These are phyloP conservation scores for Druceiella hillmani DNA, from an alignment of 2,888 invertebrate genomes.

Conservation along the genomic window DNA sequence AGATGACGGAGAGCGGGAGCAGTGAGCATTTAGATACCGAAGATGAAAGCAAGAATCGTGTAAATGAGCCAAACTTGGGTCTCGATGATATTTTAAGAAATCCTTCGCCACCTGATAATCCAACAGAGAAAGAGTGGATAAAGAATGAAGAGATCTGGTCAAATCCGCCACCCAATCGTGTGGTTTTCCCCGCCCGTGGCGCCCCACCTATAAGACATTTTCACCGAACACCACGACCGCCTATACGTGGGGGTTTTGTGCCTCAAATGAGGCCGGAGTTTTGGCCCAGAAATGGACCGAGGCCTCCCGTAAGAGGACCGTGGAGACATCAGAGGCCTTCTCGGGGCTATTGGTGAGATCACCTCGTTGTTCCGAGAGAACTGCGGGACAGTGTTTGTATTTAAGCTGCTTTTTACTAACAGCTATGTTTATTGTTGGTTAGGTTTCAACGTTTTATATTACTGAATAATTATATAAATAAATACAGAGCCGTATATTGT, in stretches of 20 bases:
- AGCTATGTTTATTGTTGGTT: too few species aligned
- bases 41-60: slow-evolving; percentile 31
- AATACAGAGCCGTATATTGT: too few species aligned
- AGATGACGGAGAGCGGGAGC: slow-evolving; percentile 25
- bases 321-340: slow-evolving; percentile 36
- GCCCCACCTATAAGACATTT: too few species aligned
- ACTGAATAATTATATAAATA: too few species aligned
- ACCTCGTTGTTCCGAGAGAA: too few species aligned
- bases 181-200: too few species aligned
- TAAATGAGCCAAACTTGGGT: slow-evolving; percentile 25
- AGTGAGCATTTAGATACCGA: too few species aligned
- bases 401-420: too few species aligned
- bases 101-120: slow-evolving; percentile 27
- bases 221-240: slow-evolving; percentile 41
- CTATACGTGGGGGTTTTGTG: slow-evolving; percentile 31
- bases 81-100: slow-evolving; percentile 13
- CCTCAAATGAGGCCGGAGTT: slow-evolving; percentile 29
- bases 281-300: slow-evolving; percentile 38
- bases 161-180: slow-evolving; percentile 23
- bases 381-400: too few species aligned
- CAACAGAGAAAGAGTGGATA: slow-evolving; percentile 2
- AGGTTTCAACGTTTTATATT: too few species aligned
- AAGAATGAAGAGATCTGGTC: not conserved
- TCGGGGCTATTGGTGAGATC: slow-evolving; percentile 48
- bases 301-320: slow-evolving; percentile 37